Evolutionary conservation across 2,888 invertebrate species (phyloP), one percentile per base, ranked within the genome.

Genomic region (Heliconius cydno): DNA sequence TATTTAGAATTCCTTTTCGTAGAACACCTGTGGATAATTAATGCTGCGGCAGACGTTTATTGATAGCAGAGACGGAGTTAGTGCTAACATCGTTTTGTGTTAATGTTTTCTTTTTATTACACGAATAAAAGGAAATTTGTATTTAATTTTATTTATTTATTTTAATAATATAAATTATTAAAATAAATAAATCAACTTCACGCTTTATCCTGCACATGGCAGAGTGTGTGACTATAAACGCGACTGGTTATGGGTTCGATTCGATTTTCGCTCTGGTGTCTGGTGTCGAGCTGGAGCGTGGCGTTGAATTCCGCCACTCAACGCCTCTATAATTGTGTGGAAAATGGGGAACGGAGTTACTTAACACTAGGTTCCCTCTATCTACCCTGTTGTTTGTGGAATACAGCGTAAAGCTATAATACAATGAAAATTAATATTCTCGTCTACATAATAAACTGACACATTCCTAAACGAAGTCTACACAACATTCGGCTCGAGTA

Each of bases 1-100:
- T 85, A 83, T 84, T 84, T 83, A 82, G 83, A 85, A 85, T 87
- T 84, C 82, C 83, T 83, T 60, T 82, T 84, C 83, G 85, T 80
- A 81, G 83, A 78, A 79, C 89, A 88, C 89, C 89, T 89, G 89
- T 85, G 82, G 71, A 85, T 87, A 88, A 89, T 89, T 88, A 89
- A 88, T 88, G 86, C 84, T 83, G 75, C 70, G 76, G 80, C 83
- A 82, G 88, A 88, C 88, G 80, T 85, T 84, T 88, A 89, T 88
- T 88, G 88, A 89, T 89, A 82, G 85, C 80, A 78, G 30, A 68
- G 25, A 41, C 73, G 34, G 60, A 25, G 63, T 75, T 75, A 63
- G 63, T 75, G 65, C 38, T 75, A 75, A 65, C 63, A 65, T 72
- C 25, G 41, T n/a, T 41, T 41, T 60, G 60, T n/a, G 19, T 13